phyloP scores from a whole-genome alignment of 2,888 invertebrate genomes.

The Carterocephalus palaemon region DNA sequence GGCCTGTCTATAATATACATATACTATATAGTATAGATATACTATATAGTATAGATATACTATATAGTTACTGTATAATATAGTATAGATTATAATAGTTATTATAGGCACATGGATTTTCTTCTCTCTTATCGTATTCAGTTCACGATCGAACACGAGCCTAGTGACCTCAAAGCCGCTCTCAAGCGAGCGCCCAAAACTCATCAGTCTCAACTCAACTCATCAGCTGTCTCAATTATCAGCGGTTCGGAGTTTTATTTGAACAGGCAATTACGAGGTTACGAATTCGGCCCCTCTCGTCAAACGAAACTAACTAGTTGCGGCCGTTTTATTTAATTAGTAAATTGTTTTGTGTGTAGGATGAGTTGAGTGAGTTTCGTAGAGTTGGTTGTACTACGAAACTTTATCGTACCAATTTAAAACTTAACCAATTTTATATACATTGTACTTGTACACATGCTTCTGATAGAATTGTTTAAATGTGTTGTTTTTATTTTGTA shows the following conservation, averaged over 20 bases:
- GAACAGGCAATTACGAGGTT: conserved; percentile 37
- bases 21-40: too few species aligned
- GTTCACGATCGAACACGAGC: not conserved
- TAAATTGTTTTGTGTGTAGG: conserved; percentile 26
- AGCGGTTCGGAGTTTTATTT: conserved; percentile 34
- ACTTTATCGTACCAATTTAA: too few species aligned
- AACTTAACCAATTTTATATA: too few species aligned
- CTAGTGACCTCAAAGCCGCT: conserved; percentile 11
- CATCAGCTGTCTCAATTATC: conserved; percentile 25
- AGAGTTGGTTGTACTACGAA: too few species aligned
- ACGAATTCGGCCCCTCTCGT: conserved; percentile 37
- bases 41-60: too few species aligned
- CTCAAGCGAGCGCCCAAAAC: conserved; percentile 15
- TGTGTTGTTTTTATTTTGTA: too few species aligned
- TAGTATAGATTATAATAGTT: too few species aligned
- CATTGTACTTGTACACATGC: too few species aligned
- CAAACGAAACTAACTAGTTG: conserved; percentile 39
- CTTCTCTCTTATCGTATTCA: not conserved
- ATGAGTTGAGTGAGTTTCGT: conserved; percentile 15
- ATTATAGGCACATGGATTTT: too few species aligned
- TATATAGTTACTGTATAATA: too few species aligned
- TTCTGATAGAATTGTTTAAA: too few species aligned
- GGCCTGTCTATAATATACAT: too few species aligned
- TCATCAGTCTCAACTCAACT: conserved; percentile 17
- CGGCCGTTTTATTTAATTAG: conserved; percentile 42